These are phyloP conservation scores for Drosophila phalerata DNA, from an alignment of 2,888 invertebrate genomes.

Conservation along the genomic window DNA sequence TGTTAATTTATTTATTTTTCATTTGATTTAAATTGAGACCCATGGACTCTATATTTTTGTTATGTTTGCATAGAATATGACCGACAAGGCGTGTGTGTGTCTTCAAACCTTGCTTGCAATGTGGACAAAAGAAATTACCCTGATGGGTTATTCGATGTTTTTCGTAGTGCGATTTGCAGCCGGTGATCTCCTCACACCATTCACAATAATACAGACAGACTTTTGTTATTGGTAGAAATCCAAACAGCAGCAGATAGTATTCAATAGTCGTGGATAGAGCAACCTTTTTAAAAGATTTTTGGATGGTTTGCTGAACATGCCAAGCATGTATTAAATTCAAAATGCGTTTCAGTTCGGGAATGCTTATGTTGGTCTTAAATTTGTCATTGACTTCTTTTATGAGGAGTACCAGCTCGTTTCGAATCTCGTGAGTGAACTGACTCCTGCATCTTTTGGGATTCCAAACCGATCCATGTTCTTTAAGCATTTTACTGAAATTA, in stretches of 20 bases:
- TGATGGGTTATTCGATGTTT: constrained; percentile 54
- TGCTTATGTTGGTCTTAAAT: constrained; percentile 22
- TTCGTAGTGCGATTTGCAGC: constrained; percentile 47
- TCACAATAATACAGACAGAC: constrained; percentile 65
- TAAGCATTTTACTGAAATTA: constrained; percentile 51
- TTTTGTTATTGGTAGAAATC: constrained; percentile 61
- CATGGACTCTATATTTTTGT: not conserved
- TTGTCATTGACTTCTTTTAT: constrained; percentile 40
- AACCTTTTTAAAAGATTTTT: constrained; percentile 54
- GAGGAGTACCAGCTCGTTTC: constrained; percentile 31
- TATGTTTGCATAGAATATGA: constrained; percentile 29
- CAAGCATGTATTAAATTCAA: constrained; percentile 67
- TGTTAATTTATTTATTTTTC: not conserved
- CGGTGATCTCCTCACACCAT: constrained; percentile 58
- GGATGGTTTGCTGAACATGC: constrained; percentile 48
- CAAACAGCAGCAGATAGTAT: constrained; percentile 60
- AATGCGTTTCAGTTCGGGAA: constrained; percentile 63
- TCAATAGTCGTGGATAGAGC: constrained; percentile 22
- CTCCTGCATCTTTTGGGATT: constrained; percentile 23
- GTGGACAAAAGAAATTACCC: constrained; percentile 5
- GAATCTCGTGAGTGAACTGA: not conserved
- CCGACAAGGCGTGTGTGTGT: constrained; percentile 11
- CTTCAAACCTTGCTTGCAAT: constrained; percentile 26
- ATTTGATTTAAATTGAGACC: not conserved
- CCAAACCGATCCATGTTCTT: constrained; percentile 51